Evolutionary conservation across 1,140 invertebrate genomes (phyloP).

Genomic region (Zaprionus davidi): DNA sequence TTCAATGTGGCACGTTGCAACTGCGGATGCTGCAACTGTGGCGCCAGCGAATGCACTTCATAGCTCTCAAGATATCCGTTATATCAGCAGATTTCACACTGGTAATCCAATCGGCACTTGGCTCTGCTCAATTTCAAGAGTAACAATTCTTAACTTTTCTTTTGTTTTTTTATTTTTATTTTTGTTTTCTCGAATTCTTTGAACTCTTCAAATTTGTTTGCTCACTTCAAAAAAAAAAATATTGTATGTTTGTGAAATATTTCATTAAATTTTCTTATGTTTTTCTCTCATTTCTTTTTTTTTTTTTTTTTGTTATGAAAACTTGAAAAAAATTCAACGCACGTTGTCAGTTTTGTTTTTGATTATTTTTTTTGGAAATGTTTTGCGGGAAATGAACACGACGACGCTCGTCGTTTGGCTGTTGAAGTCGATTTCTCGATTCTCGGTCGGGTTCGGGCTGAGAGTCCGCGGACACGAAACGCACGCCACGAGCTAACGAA

Average conservation of each 20-base stretch:
- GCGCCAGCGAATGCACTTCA: conserved; percentile 41
- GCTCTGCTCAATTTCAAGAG: conserved; percentile 3
- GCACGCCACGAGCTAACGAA: conserved; percentile 67
- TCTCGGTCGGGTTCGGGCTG: conserved; percentile 20
- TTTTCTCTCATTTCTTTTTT: background rate
- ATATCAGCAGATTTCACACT: conserved; percentile 45
- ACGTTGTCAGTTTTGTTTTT: conserved; percentile 32
- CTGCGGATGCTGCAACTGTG: conserved; percentile 41
- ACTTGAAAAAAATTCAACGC: conserved; percentile 22
- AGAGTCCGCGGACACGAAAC: conserved; percentile 57
- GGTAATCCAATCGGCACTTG: conserved; percentile 69
- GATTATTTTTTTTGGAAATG: background rate
- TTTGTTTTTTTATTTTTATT: conserved; percentile 19
- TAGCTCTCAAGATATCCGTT: conserved; percentile 21
- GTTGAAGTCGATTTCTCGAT: conserved; percentile 11
- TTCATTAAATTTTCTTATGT: background rate
- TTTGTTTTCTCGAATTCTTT: background rate
- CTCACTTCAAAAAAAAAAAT: conserved; percentile 40
- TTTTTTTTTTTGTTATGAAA: background rate
- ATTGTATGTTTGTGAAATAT: conserved; percentile 9
- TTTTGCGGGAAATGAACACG: conserved; percentile 12
- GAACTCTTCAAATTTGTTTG: background rate
- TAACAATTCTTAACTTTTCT: conserved; percentile 17
- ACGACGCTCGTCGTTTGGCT: too few species aligned
- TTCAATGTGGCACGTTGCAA: conserved; percentile 43